phyloP scores from a whole-genome alignment of 2,797 vertebrate genomes.

The Myotis planiceps region DNA sequence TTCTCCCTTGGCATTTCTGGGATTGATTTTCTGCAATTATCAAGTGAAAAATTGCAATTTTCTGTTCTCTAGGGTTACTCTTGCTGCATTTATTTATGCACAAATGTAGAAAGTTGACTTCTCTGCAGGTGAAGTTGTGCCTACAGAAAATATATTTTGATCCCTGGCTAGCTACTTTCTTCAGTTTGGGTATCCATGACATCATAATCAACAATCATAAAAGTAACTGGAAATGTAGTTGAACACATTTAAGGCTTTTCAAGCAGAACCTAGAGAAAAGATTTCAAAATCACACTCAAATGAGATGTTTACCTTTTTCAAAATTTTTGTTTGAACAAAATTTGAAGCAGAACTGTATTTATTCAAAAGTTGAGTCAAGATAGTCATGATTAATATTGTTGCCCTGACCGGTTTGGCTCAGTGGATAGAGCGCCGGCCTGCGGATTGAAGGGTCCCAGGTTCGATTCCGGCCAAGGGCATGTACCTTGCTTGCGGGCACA shows the following conservation, averaged over 20 bases:
- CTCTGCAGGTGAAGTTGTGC: not conserved
- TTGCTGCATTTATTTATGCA: not conserved
- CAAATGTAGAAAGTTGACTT: not conserved
- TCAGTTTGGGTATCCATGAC: constrained; percentile 13
- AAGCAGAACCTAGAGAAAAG: constrained; percentile 25
- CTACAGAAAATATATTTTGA: constrained; percentile 65
- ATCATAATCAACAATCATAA: constrained; percentile 47
- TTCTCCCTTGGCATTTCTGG: not conserved
- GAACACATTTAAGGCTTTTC: constrained; percentile 59
- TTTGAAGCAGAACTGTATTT: constrained; percentile 58
- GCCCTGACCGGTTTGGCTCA: no score
- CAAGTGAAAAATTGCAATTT: not conserved
- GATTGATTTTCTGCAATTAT: not conserved
- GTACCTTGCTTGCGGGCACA: no score
- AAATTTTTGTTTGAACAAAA: constrained; percentile 6
- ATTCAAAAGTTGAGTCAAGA: constrained; percentile 58
- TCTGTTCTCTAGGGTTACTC: not conserved
- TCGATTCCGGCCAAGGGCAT: no score
- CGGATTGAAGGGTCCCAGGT: no score
- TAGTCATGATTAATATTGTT: constrained; percentile 66
- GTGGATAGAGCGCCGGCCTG: no score
- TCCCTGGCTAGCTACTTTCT: constrained; percentile 56
- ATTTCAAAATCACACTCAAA: constrained; percentile 57
- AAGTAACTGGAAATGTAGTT: constrained; percentile 70
- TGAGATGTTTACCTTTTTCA: constrained; percentile 34